Percentiles rank a stretch among this genome's conserved stretches.
These are phyloP conservation scores for Oxyteleia sp. DNA, from an alignment of 2,888 invertebrate species.

Conservation along the genomic window DNA sequence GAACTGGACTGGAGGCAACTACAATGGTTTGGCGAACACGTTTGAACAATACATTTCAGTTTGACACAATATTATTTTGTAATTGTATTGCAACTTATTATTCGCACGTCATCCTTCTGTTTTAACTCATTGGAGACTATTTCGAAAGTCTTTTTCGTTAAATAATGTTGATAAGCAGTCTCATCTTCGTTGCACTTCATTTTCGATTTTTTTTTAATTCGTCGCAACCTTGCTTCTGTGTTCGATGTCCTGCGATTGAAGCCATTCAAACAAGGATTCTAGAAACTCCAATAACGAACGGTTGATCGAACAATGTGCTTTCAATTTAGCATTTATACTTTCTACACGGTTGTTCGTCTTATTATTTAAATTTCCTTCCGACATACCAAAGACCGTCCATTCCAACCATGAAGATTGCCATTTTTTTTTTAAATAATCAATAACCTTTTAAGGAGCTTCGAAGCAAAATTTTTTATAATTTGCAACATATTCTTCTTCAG, in stretches of 20 bases:
- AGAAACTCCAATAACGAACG: no score
- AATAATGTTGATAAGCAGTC: not conserved
- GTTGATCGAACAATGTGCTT: conserved; percentile 7
- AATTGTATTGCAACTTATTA: no score
- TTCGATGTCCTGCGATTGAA: no score
- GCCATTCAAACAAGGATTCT: no score
- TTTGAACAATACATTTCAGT: not conserved
- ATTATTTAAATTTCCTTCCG: conserved; percentile 28
- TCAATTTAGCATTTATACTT: conserved; percentile 27
- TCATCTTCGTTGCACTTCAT: not conserved
- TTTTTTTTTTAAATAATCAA: conserved; percentile 43
- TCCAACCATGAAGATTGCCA: conserved; percentile 24
- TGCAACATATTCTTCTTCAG: not conserved
- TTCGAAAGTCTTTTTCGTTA: not conserved
- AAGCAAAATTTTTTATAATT: not conserved
- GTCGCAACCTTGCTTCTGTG: no score
- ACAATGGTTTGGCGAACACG: not conserved
- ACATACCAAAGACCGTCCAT: conserved; percentile 36
- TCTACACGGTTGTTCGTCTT: conserved; percentile 27
- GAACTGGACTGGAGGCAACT: no score
- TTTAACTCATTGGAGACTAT: not conserved
- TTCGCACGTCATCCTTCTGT: not conserved
- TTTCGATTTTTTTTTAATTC: no score
- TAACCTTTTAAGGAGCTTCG: not conserved
- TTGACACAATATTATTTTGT: no score